phyloP scores from a whole-genome alignment of 2,888 invertebrate species.

The Leptopterna dolabrata region DNA sequence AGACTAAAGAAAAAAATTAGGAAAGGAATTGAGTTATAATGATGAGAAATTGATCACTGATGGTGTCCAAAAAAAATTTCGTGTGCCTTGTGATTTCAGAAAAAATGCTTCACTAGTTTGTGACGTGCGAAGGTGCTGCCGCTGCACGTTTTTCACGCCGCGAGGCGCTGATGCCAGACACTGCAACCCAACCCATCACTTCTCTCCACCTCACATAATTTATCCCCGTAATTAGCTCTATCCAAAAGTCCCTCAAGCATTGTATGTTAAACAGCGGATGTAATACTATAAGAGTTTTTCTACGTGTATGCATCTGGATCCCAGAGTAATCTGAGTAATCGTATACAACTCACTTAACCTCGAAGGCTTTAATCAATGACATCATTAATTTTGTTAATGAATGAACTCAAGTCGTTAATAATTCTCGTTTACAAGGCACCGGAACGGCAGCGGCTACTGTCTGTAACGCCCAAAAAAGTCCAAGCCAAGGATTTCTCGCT shows the following conservation, averaged over 20 bases:
- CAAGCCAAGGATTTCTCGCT: not conserved
- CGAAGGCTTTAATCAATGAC: slow-evolving; percentile 11
- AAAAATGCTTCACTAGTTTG: too few species aligned
- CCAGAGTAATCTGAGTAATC: slow-evolving; percentile 4
- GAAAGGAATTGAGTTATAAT: too few species aligned
- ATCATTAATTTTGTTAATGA: slow-evolving; percentile 9
- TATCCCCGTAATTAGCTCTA: slow-evolving; percentile 31
- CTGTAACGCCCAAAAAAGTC: not conserved
- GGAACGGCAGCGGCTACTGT: not conserved
- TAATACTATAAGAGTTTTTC: slow-evolving; percentile 12
- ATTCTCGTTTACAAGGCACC: not conserved
- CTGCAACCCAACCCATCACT: not conserved
- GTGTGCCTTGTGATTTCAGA: too few species aligned
- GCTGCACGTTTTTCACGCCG: not conserved
- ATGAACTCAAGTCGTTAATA: not conserved
- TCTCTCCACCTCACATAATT: not conserved
- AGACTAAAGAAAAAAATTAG: too few species aligned
- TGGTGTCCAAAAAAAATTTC: too few species aligned
- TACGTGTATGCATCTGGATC: not conserved
- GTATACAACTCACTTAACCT: not conserved
- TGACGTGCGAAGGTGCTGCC: too few species aligned
- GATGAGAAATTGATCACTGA: too few species aligned
- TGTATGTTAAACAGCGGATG: slow-evolving; percentile 32
- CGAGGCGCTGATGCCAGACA: not conserved
- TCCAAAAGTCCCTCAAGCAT: not conserved